These are phyloP conservation scores for Hyles euphorbiae DNA, from an alignment of 1,140 invertebrate genomes.

Conservation along the genomic window DNA sequence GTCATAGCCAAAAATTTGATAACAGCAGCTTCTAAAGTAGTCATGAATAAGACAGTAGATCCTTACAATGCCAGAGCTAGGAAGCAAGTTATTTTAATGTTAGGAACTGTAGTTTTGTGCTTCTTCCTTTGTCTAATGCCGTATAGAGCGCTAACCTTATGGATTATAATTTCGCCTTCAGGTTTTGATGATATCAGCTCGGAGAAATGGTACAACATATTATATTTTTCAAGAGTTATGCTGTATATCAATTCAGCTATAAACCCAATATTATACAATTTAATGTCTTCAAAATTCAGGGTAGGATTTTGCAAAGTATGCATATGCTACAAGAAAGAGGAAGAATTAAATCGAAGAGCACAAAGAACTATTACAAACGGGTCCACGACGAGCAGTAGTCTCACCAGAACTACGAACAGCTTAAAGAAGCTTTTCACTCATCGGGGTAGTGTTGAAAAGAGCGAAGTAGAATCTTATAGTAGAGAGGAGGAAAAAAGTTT, in stretches of 20 bases:
- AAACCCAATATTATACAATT: conserved; percentile 89
- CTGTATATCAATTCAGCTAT: conserved; percentile 89
- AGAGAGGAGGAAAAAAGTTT: conserved; percentile 41
- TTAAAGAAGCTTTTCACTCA: conserved; percentile 67
- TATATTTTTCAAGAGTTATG: conserved; percentile 91
- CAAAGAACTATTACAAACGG: conserved; percentile 71
- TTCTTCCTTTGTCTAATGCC: conserved; percentile 93
- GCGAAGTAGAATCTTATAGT: conserved; percentile 45
- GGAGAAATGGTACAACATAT: conserved; percentile 85
- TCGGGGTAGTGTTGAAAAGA: conserved; percentile 66
- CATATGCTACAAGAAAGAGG: conserved; percentile 66
- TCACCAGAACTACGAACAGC: conserved; percentile 65
- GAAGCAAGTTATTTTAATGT: conserved; percentile 86
- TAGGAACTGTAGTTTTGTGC: conserved; percentile 87
- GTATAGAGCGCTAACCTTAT: conserved; percentile 88
- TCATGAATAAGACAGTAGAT: conserved; percentile 78
- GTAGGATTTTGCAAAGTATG: conserved; percentile 83
- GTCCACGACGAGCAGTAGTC: conserved; percentile 74
- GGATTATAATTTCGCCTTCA: conserved; percentile 81
- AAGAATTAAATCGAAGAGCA: conserved; percentile 46
- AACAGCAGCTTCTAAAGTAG: conserved; percentile 77
- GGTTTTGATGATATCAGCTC: conserved; percentile 78
- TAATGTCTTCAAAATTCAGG: conserved; percentile 91
- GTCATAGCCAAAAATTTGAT: conserved; percentile 86
- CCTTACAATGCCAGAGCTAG: conserved; percentile 79